Base-by-base conservation (phyloP, 2,113 vertebrate species). In the Nesoenas mayeri region DNA sequence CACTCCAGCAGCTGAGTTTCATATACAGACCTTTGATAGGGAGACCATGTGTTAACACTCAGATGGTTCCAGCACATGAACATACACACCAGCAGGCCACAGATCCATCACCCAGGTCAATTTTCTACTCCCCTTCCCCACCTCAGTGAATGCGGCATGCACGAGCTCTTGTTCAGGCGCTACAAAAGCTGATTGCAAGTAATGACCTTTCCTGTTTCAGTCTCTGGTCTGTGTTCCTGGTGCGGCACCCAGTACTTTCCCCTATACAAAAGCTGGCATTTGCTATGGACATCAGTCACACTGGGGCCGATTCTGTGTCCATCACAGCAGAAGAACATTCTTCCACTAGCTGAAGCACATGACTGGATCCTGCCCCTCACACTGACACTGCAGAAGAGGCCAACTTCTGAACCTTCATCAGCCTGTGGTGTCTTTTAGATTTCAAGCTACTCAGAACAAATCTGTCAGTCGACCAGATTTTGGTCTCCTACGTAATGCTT, bases 11-110 rank as follows among this genome's bases (percentile, higher is more conserved):
- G 98, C 97, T 98, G 97, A 98, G 88, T 98, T 97, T 96, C 98
- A 95, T 98, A 98, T 98, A 98, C 98, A 98, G 97, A 98, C 88
- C 97, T 97, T 94, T 98, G 97, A 97, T 97, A 97, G 97, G 89
- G 87, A 80, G 94, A 98, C 97, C 98, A 98, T 98, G 97, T 98
- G 98, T 98, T 98, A 98, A 98, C 92, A 93, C 98, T 98, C 98
- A 98, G 94, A 97, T 92, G 97, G 77, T 95, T 96, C 95, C 93
- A 94, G 83, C 94, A 93, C 86, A 72, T 79, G 83, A 93, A 89
- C 66, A 70, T 50, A 47, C 95, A 95, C 93, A 96, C 86, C 96
- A 97, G 89, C 96, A 93, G 94, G 92, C 86, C 73, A 72, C 40
- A 95, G 88, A 97, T 97, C 90, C 95, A 96, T 97, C 97, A 97